A percentile compares a stretch with the other conserved stretches of the same genome.
These are phyloP conservation scores for Sciurus vulgaris DNA, from an alignment of 2,797 vertebrate genomes.

Conservation along the genomic window DNA sequence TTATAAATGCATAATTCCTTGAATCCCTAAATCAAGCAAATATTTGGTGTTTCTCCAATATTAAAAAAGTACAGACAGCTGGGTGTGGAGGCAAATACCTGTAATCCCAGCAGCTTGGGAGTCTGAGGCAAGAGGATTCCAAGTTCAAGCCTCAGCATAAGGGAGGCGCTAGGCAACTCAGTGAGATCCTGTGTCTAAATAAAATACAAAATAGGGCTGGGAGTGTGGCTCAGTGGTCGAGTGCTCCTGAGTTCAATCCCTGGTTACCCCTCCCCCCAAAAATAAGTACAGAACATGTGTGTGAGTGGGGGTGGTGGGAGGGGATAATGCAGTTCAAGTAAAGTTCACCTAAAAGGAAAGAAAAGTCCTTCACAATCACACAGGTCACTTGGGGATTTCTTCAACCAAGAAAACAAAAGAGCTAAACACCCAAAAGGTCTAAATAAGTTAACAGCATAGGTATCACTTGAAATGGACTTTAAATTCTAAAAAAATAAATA, in stretches of 20 bases:
- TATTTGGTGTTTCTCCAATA: background rate
- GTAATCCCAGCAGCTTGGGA: too few species aligned
- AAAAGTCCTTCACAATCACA: background rate
- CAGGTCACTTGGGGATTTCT: background rate
- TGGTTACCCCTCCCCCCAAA: too few species aligned
- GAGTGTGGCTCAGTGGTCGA: too few species aligned
- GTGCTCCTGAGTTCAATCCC: too few species aligned
- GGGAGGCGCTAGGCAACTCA: too few species aligned
- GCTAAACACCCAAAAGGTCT: background rate
- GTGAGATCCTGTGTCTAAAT: too few species aligned
- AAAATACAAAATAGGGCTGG: too few species aligned
- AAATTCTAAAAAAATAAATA: background rate
- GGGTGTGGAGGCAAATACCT: too few species aligned
- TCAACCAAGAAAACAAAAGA: background rate
- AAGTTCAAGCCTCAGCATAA: too few species aligned
- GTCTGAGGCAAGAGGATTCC: too few species aligned
- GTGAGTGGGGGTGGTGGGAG: rapidly evolving
- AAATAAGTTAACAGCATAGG: background rate
- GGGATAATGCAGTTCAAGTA: background rate
- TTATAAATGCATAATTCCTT: background rate
- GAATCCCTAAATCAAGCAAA: background rate
- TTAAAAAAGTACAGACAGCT: background rate
- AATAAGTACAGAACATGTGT: background rate
- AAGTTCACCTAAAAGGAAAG: background rate
- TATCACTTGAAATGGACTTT: background rate